These are phyloP conservation scores for Pammene fasciana DNA, from an alignment of 2,888 invertebrate species.

Conservation along the genomic window DNA sequence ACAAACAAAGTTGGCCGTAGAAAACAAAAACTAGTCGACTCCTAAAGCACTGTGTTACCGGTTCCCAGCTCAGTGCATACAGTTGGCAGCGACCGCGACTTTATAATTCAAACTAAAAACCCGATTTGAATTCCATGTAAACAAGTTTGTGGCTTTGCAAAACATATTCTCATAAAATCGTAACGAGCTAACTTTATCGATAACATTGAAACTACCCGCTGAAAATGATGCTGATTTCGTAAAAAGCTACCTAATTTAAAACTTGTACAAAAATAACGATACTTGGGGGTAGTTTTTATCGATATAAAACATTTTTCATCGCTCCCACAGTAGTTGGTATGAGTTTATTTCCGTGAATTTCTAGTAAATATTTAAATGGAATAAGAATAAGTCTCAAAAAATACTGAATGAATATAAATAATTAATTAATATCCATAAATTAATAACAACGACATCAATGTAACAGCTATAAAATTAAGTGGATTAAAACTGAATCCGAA, in stretches of 20 bases:
- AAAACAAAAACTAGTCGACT: slow-evolving; percentile 50
- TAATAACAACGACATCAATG: neutral
- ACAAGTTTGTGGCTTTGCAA: slow-evolving; percentile 71
- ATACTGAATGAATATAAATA: neutral
- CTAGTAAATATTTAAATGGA: neutral
- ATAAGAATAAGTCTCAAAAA: neutral
- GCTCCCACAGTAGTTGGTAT: neutral
- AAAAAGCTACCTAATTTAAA: slow-evolving; percentile 54
- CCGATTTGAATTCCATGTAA: slow-evolving; percentile 77
- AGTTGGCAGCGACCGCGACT: slow-evolving; percentile 70
- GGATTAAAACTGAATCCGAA: slow-evolving; percentile 10
- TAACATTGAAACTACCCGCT: slow-evolving; percentile 60
- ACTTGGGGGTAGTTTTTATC: slow-evolving; percentile 7
- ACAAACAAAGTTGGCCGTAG: slow-evolving; percentile 47
- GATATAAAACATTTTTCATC: neutral
- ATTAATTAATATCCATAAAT: too few species aligned
- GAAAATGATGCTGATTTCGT: slow-evolving; percentile 55
- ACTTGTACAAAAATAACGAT: slow-evolving; percentile 32
- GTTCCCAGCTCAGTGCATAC: slow-evolving; percentile 48
- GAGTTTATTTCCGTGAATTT: neutral
- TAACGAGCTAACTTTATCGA: slow-evolving; percentile 76
- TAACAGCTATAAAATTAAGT: slow-evolving; percentile 8
- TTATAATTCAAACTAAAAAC: slow-evolving; percentile 76
- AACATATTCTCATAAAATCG: slow-evolving; percentile 75
- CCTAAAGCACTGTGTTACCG: slow-evolving; percentile 50